Evolutionary conservation across 2,797 vertebrate genomes (phyloP), one percentile per base, ranked within the genome.

Genomic region (Danio albolineatus): DNA sequence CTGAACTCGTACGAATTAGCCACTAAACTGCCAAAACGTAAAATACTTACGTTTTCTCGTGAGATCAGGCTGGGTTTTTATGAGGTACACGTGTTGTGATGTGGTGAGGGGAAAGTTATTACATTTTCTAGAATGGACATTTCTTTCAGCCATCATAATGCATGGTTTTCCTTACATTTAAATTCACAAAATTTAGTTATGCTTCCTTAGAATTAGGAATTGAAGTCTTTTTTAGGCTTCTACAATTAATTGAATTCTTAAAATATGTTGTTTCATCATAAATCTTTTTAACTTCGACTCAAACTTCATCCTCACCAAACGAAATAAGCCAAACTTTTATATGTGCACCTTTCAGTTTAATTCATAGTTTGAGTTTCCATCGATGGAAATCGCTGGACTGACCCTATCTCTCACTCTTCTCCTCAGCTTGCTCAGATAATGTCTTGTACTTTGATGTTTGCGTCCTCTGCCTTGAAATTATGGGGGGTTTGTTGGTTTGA

Each of bases 401-500:
- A 65, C 61, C 16, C 51, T 54, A 9, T 7, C 44, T 41, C 13
- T 70, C 44, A 43, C 17, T 67, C n/a, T 53, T 43, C n/a, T 49
- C 66, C 48, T 65, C 60, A 79, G 78, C 78, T 79, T 73, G 19
- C 69, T 75, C 56, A 43, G 57, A 75, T 49, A 61, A 75, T 49
- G 46, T 57, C 14, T 38, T 39, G 10, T 14, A 41, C 76, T 76
- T 83, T 79, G 78, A 79, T 79, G 82, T 76, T 73, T 76, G 21
- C 54, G n/a, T 66, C 67, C 56, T 65, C 19, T 76, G 61, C 49
- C 62, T 62, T 36, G 43, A 59, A 67, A 64, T 12, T 49, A 17
- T n/a, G 8, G 39, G 5, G 21, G 28, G 53, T 59, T 90, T 87
- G 86, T 80, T 87, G 85, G 90, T 92, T 91, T 90, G 85, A 93